Evolutionary conservation across 2,113 vertebrate genomes (phyloP), one percentile per base, ranked within the genome.

Genomic region (Gadus macrocephalus): DNA sequence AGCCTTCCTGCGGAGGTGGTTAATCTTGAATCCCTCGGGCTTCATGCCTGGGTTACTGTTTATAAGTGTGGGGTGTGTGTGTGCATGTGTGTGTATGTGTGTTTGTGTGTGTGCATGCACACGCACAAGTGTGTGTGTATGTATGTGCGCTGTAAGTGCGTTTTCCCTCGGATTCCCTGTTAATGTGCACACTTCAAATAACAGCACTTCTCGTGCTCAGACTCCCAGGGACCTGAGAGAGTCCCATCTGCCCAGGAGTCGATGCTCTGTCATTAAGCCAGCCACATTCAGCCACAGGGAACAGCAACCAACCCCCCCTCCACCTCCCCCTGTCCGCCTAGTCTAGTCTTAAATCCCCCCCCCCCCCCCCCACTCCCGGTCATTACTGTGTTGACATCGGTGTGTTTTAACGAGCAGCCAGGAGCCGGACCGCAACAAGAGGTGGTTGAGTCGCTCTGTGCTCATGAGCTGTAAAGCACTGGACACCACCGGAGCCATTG

Each of bases 181-280:
- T 66, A 53, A 66, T 63, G 42, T 66, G 62, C 56, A 12, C 61
- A 15, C 42, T 49, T n/a, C 53, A 80, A 78, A 78, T 67, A 85
- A 80, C 80, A 82, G 77, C 68, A 63, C 81, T 78, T 55, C 73
- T 64, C 42, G 58, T 28, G 59, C 58, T 77, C 53, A 56, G 35
- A 62, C 69, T 86, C 65, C 73, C 38, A 58, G 70, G 67, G 56
- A 84, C 31, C 77, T 67, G 4, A 66, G 53, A 81, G 78, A 86
- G 84, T 83, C 81, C 85, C 86, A 86, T 88, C 84, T 86, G 84
- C 69, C 81, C 79, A 11, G 27, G 31, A 66, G 25, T 72, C 85
- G 74, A 82, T 64, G 81, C 64, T 78, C 81, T 87, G 81, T 88
- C 82, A 90, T 89, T 88, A 90, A 69, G 64, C 73, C 76, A 76